Evolutionary conservation across 2,888 invertebrate species (phyloP).

Genomic region (Petrolisthes manimaculis): DNA sequence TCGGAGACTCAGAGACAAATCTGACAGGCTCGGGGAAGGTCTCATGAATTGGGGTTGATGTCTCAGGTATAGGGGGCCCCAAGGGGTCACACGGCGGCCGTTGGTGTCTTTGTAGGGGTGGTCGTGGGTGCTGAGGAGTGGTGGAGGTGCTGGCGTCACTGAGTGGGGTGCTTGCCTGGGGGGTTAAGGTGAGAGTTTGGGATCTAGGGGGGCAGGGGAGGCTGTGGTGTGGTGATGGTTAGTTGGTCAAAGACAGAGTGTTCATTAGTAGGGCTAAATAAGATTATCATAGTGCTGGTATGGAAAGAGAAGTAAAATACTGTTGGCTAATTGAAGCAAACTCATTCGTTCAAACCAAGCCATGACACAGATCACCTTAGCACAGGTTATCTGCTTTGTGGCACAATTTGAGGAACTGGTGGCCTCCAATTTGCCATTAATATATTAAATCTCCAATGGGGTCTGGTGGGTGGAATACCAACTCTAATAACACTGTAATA

Average conservation of each 20-base stretch:
- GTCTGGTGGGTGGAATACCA: no score
- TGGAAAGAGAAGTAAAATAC: no score
- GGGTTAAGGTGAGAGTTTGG: constrained; percentile 55
- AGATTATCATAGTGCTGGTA: no score
- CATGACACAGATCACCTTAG: no score
- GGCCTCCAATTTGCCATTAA: no score
- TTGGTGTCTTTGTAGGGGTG: constrained; percentile 2
- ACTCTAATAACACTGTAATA: no score
- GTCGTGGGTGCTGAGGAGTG: constrained; percentile 28
- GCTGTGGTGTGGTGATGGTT: neutral
- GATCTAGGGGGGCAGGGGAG: constrained; percentile 43
- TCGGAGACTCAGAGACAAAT: constrained; percentile 58
- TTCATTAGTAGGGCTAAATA: neutral
- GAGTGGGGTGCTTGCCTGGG: constrained; percentile 59
- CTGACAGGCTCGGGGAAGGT: constrained; percentile 49
- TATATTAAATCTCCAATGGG: no score
- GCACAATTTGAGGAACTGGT: no score
- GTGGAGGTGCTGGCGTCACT: constrained; percentile 41
- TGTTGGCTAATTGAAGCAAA: no score
- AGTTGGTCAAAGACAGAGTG: constrained; percentile 23
- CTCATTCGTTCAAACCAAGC: no score
- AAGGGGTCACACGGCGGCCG: constrained; percentile 9
- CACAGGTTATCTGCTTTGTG: no score
- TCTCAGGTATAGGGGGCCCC: constrained; percentile 51
- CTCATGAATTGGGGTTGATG: constrained; percentile 51